Conservation (phyloP, 2,888 invertebrate species). For the Pachymerium ferrugineum region DNA sequence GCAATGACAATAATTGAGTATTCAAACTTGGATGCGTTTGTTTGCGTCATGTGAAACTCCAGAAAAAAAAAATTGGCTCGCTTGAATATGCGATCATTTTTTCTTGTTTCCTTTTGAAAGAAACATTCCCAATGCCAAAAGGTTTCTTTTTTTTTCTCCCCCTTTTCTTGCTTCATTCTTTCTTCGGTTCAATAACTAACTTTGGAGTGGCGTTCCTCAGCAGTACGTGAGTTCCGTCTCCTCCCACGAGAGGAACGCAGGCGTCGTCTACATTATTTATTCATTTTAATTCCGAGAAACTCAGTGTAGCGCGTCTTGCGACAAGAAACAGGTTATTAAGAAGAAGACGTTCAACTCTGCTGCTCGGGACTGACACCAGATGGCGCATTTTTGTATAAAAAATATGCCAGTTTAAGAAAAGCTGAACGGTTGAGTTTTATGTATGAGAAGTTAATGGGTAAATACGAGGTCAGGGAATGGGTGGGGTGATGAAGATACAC, state of each 20-base stretch:
- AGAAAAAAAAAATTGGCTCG: not conserved
- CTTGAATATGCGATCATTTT: slow-evolving; percentile 18
- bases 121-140: slow-evolving; percentile 14
- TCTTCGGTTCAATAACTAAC: slow-evolving; percentile 15
- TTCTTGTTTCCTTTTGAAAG: slow-evolving; percentile 12
- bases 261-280: slow-evolving; percentile 21
- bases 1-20: not conserved
- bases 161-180: slow-evolving; percentile 9
- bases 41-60: not conserved
- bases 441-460: slow-evolving; percentile 27
- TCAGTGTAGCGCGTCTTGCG: slow-evolving; percentile 21
- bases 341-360: slow-evolving; percentile 11
- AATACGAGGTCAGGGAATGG: not conserved
- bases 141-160: not conserved
- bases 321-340: slow-evolving; percentile 26
- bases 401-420: too few species aligned
- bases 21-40: not conserved
- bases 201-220: slow-evolving; percentile 14
- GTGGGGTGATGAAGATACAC: slow-evolving; percentile 24
- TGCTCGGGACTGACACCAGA: not conserved
- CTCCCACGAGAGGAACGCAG: slow-evolving; percentile 17
- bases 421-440: not conserved
- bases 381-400: not conserved
- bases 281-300: slow-evolving; percentile 21
- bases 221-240: slow-evolving; percentile 14